phyloP scores from a whole-genome alignment of 2,797 vertebrate species.

The Brotogeris chrysoptera region DNA sequence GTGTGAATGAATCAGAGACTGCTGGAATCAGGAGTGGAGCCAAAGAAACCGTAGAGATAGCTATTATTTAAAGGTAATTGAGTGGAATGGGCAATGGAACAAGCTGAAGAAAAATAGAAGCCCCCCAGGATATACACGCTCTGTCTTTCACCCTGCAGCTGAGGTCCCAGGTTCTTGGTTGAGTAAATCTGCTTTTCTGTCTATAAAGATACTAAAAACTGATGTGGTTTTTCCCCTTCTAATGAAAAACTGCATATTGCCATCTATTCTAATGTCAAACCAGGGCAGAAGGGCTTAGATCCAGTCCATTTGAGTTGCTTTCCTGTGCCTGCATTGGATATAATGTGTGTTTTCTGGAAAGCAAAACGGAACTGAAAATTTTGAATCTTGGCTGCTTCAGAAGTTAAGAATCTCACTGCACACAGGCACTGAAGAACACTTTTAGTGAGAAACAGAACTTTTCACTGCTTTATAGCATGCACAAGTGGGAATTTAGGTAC shows the following conservation, averaged over 20 bases:
- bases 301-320: rapidly evolving
- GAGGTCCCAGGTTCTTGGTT: constrained; percentile 1
- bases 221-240: background rate
- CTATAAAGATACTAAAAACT: background rate
- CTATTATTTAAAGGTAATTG: constrained; percentile 52
- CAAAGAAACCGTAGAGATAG: constrained; percentile 7
- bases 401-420: background rate
- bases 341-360: background rate
- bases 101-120: constrained; percentile 16
- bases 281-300: background rate
- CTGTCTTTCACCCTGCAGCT: background rate
- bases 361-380: background rate
- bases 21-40: background rate
- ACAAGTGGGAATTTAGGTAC: background rate
- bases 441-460: background rate
- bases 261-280: background rate
- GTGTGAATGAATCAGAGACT: constrained; percentile 8
- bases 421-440: background rate
- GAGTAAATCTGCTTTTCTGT: background rate
- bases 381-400: background rate
- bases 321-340: background rate
- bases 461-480: background rate
- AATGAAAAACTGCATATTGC: background rate
- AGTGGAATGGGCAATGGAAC: constrained; percentile 33
- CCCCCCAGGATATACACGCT: background rate